These are phyloP conservation scores for Morpho helenor DNA, from an alignment of 2,888 invertebrate species.

Conservation along the genomic window DNA sequence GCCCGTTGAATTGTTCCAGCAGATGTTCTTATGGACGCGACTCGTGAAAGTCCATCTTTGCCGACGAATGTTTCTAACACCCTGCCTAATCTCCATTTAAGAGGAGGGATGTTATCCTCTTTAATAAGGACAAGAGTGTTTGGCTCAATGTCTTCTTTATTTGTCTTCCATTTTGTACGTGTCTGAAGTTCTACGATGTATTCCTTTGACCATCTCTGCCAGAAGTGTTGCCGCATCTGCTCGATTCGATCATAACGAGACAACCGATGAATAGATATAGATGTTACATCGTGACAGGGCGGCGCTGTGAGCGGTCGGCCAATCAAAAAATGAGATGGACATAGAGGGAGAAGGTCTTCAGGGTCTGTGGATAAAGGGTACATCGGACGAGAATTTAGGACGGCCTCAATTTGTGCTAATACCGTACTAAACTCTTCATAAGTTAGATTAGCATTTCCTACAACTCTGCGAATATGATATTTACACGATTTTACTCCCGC, in stretches of 20 bases:
- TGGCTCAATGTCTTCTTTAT: not conserved
- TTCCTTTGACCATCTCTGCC: conserved; percentile 4
- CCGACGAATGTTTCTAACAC: conserved; percentile 15
- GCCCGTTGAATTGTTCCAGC: too few species aligned
- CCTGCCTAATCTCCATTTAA: conserved; percentile 15
- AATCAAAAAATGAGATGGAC: not conserved
- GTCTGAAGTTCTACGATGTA: conserved; percentile 2
- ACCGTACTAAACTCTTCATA: conserved; percentile 17
- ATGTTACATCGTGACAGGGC: not conserved
- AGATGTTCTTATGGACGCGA: too few species aligned
- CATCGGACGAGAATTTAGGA: conserved; percentile 24
- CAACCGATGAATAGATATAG: not conserved
- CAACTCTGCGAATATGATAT: not conserved
- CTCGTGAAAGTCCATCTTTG: conserved; percentile 10
- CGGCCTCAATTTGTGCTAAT: conserved; percentile 20
- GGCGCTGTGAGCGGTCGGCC: conserved; percentile 1
- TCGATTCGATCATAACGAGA: not conserved
- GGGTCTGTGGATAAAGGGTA: conserved; percentile 16
- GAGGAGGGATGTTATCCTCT: not conserved
- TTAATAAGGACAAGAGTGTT: not conserved
- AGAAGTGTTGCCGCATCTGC: conserved; percentile 3
- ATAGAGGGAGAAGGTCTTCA: conserved; percentile 2
- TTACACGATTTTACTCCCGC: conserved; percentile 1
- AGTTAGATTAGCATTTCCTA: conserved; percentile 7
- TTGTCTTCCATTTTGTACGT: conserved; percentile 1